Base-by-base conservation (phyloP, 2,888 invertebrate species). In the Synanthedon myopaeformis region DNA sequence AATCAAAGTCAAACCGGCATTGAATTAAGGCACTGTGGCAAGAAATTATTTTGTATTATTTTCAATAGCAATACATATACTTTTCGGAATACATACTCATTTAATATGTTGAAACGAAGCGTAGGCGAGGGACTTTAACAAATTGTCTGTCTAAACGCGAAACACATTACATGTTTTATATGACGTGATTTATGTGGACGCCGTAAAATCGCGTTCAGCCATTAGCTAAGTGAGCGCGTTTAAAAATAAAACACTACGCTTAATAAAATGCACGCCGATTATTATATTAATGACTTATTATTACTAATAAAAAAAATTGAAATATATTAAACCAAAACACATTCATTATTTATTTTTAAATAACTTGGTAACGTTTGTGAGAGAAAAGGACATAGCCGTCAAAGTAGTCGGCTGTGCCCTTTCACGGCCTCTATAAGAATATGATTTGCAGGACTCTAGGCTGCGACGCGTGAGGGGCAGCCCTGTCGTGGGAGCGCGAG, bases 401-500 rank as follows among this genome's bases (percentile, higher is more conserved):
- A 35, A 3, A 6, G 35, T 35, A 54, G 45, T 57, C 55, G 67
- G 65, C 71, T 45, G 61, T 69, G 76, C 62, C 76, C 78, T 60
- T 66, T 58, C 58, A 59, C 64, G 61, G 70, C 63, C 84, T 76
- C 79, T 87, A 87, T 87, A 87, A 86, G 66, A 87, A 86, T 70
- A 87, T 87, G 4, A 87, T 87, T 70, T 87, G 87, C 52, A 87
- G 71, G 45, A 87, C 84, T 70, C 84, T 73, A 3, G 87, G 86
- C 61, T 78, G 80, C 52, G 78, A 76, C n/a, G 70, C 59, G 54
- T 67, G 72, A 6, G 35, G 8, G 12, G 65, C 63, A 12, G 77
- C 75, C 41, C 77, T 57, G 65, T 88, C 88, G 60, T 87, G 85
- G 0, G 87, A 83, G 12, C 83, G 74, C 12, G 87, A 84, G 54